Percentiles rank a stretch among this genome's conserved stretches.
Conservation (phyloP, 2,113 vertebrate genomes). For the Telmatochromis brichardi region DNA sequence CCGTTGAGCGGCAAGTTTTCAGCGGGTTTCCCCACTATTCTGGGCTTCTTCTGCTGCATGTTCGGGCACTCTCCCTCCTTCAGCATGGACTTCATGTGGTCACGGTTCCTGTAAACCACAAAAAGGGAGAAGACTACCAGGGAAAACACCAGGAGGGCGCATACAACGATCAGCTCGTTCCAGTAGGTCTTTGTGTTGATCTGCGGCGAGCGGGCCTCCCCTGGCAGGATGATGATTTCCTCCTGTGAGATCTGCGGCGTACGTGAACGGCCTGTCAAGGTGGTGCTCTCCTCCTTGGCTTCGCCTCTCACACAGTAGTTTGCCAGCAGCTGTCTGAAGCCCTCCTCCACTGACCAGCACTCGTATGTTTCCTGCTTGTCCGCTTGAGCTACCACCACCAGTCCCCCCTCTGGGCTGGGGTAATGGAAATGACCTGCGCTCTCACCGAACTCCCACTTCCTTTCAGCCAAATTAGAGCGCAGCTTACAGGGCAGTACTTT, state of each 20-base stretch:
- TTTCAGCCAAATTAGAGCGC: slow-evolving; percentile 85
- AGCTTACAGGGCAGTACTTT: slow-evolving; percentile 78
- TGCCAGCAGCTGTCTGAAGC: slow-evolving; percentile 83
- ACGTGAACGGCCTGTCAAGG: slow-evolving; percentile 65
- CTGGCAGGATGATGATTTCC: slow-evolving; percentile 63
- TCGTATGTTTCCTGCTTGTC: slow-evolving; percentile 78
- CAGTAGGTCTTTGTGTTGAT: slow-evolving; percentile 84
- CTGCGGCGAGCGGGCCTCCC: slow-evolving; percentile 54
- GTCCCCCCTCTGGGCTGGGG: slow-evolving; percentile 78
- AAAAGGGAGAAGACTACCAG: slow-evolving; percentile 77
- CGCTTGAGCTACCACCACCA: slow-evolving; percentile 82
- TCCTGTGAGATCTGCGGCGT: slow-evolving; percentile 42
- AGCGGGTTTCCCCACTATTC: slow-evolving; percentile 65
- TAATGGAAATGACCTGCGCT: slow-evolving; percentile 72
- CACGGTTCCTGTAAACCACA: slow-evolving; percentile 79
- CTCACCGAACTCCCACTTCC: slow-evolving; percentile 78
- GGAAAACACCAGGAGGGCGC: slow-evolving; percentile 72
- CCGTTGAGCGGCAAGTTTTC: slow-evolving; percentile 89
- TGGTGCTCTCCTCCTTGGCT: slow-evolving; percentile 57
- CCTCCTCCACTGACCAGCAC: slow-evolving; percentile 89
- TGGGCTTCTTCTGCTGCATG: slow-evolving; percentile 77
- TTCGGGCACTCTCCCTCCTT: slow-evolving; percentile 77
- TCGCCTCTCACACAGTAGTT: slow-evolving; percentile 82
- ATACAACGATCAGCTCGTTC: slow-evolving; percentile 91
- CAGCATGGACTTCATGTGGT: slow-evolving; percentile 84